Evolutionary conservation across 2,888 invertebrate species (phyloP).

Genomic region (Acleris holmiana): DNA sequence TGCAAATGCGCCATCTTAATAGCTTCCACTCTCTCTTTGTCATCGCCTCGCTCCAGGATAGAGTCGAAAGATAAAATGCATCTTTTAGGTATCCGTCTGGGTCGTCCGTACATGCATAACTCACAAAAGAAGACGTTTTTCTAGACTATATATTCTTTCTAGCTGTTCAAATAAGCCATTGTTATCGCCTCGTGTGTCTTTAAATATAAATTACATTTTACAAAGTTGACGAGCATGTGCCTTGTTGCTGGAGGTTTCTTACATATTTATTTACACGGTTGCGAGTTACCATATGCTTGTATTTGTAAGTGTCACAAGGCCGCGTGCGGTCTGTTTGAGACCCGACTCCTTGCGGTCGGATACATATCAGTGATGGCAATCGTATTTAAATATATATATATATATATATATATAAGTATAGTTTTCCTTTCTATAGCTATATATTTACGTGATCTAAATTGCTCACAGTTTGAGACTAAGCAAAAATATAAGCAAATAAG

Average conservation of each 20-base stretch:
- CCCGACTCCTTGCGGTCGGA: conserved; percentile 15
- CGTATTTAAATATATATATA: not conserved
- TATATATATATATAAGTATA: no score
- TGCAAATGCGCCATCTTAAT: conserved; percentile 37
- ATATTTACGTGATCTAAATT: not conserved
- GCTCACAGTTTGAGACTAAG: no score
- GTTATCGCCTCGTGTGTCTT: no score
- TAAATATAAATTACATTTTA: not conserved
- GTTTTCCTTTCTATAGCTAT: not conserved
- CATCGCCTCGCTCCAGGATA: conserved; percentile 44
- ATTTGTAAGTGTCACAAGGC: conserved; percentile 17
- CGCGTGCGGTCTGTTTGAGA: conserved; percentile 27
- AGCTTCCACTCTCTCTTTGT: conserved; percentile 58
- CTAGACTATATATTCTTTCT: no score
- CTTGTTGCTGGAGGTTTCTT: conserved; percentile 2
- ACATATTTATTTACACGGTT: conserved; percentile 2
- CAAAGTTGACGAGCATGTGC: conserved; percentile 1
- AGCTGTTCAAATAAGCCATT: no score
- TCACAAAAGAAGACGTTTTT: not conserved
- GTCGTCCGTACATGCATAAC: conserved; percentile 58
- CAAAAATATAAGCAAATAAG: no score
- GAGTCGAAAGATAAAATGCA: conserved; percentile 50
- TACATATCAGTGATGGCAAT: not conserved
- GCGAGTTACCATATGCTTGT: conserved; percentile 6
- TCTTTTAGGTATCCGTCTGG: conserved; percentile 56